A percentile compares a stretch with the other conserved stretches of the same genome.
phyloP scores from a whole-genome alignment of 2,797 vertebrate species.

The Malurus leucopterus region DNA sequence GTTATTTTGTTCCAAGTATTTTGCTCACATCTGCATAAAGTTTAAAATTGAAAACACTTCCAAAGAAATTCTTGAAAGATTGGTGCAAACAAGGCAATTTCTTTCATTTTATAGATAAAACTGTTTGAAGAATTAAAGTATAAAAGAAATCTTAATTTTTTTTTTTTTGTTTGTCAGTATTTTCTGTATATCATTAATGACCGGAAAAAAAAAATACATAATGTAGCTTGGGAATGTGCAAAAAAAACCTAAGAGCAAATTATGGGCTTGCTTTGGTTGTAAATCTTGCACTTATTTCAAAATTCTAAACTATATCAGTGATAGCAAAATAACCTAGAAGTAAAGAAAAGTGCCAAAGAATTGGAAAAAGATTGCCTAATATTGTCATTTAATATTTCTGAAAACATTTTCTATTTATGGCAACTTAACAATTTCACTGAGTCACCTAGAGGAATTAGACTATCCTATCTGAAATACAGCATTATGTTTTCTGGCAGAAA shows the following conservation, averaged over 20 bases:
- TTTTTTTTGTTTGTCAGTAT: no score
- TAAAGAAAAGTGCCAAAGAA: neutral
- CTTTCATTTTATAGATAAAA: neutral
- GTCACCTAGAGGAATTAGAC: neutral
- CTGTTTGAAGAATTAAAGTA: neutral
- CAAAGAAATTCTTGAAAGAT: neutral
- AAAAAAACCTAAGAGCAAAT: neutral
- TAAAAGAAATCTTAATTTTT: neutral
- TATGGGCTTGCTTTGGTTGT: neutral
- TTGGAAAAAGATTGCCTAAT: neutral
- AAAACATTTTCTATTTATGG: neutral
- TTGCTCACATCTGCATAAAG: neutral
- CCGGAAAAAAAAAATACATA: neutral
- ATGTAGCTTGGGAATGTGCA: neutral
- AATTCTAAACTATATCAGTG: neutral
- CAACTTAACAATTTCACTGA: neutral
- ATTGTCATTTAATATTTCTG: neutral
- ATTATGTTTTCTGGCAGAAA: neutral
- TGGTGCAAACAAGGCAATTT: neutral
- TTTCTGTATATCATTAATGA: neutral
- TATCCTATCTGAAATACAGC: neutral
- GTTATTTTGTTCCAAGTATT: neutral
- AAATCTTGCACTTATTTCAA: neutral
- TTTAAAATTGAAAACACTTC: neutral
- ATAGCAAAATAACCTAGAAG: neutral